These are phyloP conservation scores for Lasioglossum lativentre DNA, from an alignment of 2,888 invertebrate species.

Conservation along the genomic window DNA sequence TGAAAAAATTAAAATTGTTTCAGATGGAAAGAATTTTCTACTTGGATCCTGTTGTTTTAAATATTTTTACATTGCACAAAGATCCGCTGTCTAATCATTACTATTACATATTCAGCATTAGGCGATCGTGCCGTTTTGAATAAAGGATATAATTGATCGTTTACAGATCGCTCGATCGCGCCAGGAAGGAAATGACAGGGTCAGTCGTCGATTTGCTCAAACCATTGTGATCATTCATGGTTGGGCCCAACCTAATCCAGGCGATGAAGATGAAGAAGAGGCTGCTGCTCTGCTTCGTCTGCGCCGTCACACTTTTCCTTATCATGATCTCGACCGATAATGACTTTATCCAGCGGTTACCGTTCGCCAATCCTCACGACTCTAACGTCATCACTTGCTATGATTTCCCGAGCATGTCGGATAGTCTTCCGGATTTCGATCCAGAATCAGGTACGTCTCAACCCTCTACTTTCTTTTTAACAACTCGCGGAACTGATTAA, in stretches of 20 bases:
- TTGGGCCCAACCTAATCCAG: not conserved
- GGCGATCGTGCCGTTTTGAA: not conserved
- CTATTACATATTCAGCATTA: not conserved
- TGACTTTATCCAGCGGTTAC: constrained; percentile 68
- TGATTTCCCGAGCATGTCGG: not conserved
- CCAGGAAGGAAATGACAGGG: not conserved
- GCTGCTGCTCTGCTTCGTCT: constrained; percentile 68
- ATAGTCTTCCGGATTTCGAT: constrained; percentile 62
- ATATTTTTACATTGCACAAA: not conserved
- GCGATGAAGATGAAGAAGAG: constrained; percentile 72
- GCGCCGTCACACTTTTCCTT: constrained; percentile 72
- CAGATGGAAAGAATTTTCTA: not conserved
- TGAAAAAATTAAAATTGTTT: not conserved
- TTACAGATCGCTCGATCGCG: not conserved
- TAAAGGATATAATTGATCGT: not conserved
- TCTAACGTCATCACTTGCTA: constrained; percentile 50
- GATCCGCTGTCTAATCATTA: not conserved
- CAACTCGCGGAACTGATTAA: not conserved
- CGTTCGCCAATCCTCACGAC: constrained; percentile 55
- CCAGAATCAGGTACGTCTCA: constrained; percentile 49
- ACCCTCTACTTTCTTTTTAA: not conserved
- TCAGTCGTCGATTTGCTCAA: not conserved
- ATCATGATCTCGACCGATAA: constrained; percentile 72
- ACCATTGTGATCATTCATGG: too few species aligned
- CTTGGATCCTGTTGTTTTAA: not conserved